These are phyloP conservation scores for Macaca nemestrina DNA, from an alignment of 2,113 vertebrate species.

Conservation along the genomic window DNA sequence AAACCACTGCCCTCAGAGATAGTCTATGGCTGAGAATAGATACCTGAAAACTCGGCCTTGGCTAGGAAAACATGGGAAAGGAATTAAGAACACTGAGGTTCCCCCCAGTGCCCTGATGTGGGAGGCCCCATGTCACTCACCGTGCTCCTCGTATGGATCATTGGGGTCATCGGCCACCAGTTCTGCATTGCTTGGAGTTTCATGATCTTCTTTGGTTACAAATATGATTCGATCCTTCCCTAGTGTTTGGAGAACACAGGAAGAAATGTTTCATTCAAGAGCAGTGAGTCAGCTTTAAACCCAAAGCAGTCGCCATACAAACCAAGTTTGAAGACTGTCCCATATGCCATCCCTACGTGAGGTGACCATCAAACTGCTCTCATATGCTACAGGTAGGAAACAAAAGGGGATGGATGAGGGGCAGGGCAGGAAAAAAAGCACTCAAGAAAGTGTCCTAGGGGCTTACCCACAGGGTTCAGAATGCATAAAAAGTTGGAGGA, in stretches of 20 bases:
- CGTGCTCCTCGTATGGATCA: conserved; percentile 96
- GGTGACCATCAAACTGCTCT: not conserved
- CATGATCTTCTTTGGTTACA: conserved; percentile 94
- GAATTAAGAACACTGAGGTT: not conserved
- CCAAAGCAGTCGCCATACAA: not conserved
- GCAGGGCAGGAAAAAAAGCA: not conserved
- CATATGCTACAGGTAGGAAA: too few species aligned
- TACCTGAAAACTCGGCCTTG: not conserved
- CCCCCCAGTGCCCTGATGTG: not conserved
- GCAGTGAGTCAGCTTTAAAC: not conserved
- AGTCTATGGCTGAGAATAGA: not conserved
- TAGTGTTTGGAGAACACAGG: conserved; percentile 64
- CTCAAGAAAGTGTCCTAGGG: not conserved
- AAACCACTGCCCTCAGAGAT: not conserved
- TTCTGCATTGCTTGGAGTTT: conserved; percentile 95
- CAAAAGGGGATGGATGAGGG: not conserved
- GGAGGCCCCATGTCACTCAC: conserved; percentile 70
- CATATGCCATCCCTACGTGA: not conserved
- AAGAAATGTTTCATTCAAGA: conserved; percentile 50
- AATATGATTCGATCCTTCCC: conserved; percentile 91
- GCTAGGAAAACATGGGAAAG: too few species aligned
- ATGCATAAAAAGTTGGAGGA: not conserved
- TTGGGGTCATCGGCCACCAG: conserved; percentile 96
- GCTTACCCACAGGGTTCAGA: not conserved
- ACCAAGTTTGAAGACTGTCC: not conserved